These are phyloP conservation scores for Limnephilus marmoratus DNA, from an alignment of 2,888 invertebrate genomes.

Conservation along the genomic window DNA sequence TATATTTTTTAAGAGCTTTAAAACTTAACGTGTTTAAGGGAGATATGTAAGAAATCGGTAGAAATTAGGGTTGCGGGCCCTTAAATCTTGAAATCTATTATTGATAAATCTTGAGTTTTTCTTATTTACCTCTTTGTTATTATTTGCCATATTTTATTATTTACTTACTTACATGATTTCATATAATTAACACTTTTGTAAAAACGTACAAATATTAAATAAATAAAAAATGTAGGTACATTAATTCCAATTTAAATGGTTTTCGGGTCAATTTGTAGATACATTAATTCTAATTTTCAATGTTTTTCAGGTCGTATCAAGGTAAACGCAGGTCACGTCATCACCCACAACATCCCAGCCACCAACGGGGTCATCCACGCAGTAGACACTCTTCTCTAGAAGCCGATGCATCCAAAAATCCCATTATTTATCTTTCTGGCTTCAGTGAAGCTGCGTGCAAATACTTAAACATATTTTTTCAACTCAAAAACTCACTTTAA, in stretches of 20 bases:
- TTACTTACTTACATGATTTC: too few species aligned
- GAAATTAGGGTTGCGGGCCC: too few species aligned
- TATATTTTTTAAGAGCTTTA: too few species aligned
- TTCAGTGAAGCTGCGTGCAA: slow-evolving; percentile 64
- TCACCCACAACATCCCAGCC: slow-evolving; percentile 91
- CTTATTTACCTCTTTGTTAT: too few species aligned
- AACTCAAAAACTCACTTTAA: slow-evolving; percentile 14
- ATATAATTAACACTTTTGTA: too few species aligned
- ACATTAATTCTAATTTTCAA: neutral
- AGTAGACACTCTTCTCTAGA: slow-evolving; percentile 82
- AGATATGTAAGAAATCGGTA: too few species aligned
- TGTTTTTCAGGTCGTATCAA: slow-evolving; percentile 85
- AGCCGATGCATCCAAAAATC: slow-evolving; percentile 42
- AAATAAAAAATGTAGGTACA: too few species aligned
- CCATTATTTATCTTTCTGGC: slow-evolving; percentile 57
- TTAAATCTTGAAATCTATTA: too few species aligned
- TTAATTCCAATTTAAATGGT: slow-evolving; percentile 29
- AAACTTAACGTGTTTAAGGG: too few species aligned
- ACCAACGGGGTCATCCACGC: slow-evolving; percentile 94
- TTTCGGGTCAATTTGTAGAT: slow-evolving; percentile 66
- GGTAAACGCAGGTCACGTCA: slow-evolving; percentile 88
- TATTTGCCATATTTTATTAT: too few species aligned
- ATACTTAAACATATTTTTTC: slow-evolving; percentile 42
- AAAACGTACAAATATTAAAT: too few species aligned
- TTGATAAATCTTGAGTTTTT: too few species aligned